phyloP scores from a whole-genome alignment of 2,888 invertebrate species.

The Ennomos quercinarius region DNA sequence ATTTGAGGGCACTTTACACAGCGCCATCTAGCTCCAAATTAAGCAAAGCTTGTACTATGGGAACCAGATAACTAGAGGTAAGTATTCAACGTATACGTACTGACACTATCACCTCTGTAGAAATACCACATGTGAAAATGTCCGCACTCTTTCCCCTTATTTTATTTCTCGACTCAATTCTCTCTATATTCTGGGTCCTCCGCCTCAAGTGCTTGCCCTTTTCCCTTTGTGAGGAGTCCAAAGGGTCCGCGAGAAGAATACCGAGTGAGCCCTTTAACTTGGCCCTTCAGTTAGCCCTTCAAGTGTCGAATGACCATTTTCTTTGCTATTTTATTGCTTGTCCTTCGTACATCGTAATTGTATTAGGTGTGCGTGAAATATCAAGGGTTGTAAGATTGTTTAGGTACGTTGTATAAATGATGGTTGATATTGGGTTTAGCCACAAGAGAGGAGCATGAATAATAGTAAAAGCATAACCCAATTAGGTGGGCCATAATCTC shows the following conservation, averaged over 20 bases:
- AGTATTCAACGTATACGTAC: no score
- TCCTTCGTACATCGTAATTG: constrained; percentile 74
- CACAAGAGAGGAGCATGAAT: neutral
- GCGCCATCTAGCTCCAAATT: no score
- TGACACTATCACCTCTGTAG: constrained; percentile 51
- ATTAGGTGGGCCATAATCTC: no score
- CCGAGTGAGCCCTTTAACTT: constrained; percentile 69
- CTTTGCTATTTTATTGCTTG: constrained; percentile 81
- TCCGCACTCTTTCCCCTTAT: constrained; percentile 74
- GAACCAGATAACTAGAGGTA: no score
- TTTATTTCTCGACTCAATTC: constrained; percentile 84
- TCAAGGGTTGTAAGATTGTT: constrained; percentile 38
- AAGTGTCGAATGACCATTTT: constrained; percentile 76
- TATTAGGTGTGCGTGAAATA: constrained; percentile 57
- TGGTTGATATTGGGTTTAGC: constrained; percentile 6
- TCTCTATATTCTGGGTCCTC: constrained; percentile 77
- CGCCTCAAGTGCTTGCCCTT: constrained; percentile 76
- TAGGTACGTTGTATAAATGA: constrained; percentile 22
- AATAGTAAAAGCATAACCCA: neutral
- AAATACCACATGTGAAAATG: constrained; percentile 43
- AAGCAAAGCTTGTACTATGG: no score
- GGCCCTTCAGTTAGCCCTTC: constrained; percentile 29
- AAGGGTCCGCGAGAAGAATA: constrained; percentile 78
- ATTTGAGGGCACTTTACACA: no score
- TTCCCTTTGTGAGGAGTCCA: constrained; percentile 69